Base-by-base conservation (phyloP, 2,797 vertebrate species). In the Mastacembelus armatus region DNA sequence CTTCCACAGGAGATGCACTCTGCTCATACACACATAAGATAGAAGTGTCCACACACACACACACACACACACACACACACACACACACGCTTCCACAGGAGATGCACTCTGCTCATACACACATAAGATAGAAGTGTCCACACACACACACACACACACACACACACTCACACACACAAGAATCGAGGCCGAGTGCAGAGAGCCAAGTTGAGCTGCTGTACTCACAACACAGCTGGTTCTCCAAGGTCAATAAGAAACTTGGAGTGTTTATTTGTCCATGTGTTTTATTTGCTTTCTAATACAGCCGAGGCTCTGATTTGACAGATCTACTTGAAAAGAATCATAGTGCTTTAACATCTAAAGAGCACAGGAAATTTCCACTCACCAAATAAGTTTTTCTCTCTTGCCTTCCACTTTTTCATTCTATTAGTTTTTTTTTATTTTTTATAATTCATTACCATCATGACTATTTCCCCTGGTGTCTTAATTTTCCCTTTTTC, bases 261-360 rank as follows among this genome's bases (percentile, higher is more conserved):
- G 14, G 65, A 75, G 52, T 88, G 88, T 86, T 92, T 91, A 83
- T 90, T 92, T 90, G 88, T 86, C 75, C 59, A 33, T 71, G 77
- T 78, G 71, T 85, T 90, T 88, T 86, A 86, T 91, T 90, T 90
- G 71, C 74, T 87, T 80, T 88, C 74, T 85, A 75, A 88, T 84
- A 77, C 78, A 43, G 73, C 52, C 35, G 60, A 82, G 54, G 71
- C 63, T 73, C 74, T 21, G 71, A 79, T 89, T 84, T 83, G 81
- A 91, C 73, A 81, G 77, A 90, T 88, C 80, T 75, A 72, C 74
- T 76, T 78, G 73, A 91, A 89, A 76, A 78, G 80, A 85, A 77
- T 81, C 71, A 83, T 73, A 68, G 66, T 8, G 14, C 63, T 76
- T 79, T 21, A 51, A 16, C 9, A 65, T 75, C 73, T 59, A 58